phyloP scores from a whole-genome alignment of 2,888 invertebrate species.

The Vanessa cardui region DNA sequence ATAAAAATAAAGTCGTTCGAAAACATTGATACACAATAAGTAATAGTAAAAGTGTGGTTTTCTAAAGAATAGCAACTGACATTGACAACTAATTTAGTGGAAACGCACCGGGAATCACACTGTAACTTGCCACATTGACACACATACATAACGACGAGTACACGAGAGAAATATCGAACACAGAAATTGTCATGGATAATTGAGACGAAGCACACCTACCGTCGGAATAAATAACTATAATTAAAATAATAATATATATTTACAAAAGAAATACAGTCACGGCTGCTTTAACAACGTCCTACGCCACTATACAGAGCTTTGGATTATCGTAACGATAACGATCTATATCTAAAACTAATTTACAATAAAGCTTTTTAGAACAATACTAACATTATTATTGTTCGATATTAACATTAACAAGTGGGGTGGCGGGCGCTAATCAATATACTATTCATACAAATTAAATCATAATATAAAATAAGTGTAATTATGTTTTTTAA shows the following conservation, averaged over 20 bases:
- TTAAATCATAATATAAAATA: conserved; percentile 2
- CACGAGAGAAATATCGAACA: conserved; percentile 16
- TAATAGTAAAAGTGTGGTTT: too few relatives aligned
- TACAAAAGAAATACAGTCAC: conserved; percentile 66
- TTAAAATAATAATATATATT: conserved; percentile 60
- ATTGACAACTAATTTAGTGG: too few relatives aligned
- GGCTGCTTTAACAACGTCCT: conserved; percentile 64
- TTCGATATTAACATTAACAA: conserved; percentile 59
- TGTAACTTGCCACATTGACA: conserved; percentile 9
- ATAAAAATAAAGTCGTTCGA: too few relatives aligned
- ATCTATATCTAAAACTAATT: conserved; percentile 74
- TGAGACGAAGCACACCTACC: conserved; percentile 65
- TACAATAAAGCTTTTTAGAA: conserved; percentile 82
- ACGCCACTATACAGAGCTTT: conserved; percentile 75
- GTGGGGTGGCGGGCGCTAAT: conserved; percentile 50
- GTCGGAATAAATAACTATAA: conserved; percentile 76
- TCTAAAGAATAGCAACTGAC: too few relatives aligned
- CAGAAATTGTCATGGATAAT: conserved; percentile 66
- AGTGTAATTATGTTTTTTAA: conserved; percentile 4
- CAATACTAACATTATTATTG: conserved; percentile 71
- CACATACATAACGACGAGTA: neutral
- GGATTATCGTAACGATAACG: conserved; percentile 73
- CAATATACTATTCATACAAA: conserved; percentile 39
- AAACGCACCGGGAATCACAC: conserved; percentile 5
- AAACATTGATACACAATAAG: too few relatives aligned